Evolutionary conservation across 2,797 vertebrate species (phyloP), one percentile per base, ranked within the genome.

Genomic region (Cetoscarus ocellatus): DNA sequence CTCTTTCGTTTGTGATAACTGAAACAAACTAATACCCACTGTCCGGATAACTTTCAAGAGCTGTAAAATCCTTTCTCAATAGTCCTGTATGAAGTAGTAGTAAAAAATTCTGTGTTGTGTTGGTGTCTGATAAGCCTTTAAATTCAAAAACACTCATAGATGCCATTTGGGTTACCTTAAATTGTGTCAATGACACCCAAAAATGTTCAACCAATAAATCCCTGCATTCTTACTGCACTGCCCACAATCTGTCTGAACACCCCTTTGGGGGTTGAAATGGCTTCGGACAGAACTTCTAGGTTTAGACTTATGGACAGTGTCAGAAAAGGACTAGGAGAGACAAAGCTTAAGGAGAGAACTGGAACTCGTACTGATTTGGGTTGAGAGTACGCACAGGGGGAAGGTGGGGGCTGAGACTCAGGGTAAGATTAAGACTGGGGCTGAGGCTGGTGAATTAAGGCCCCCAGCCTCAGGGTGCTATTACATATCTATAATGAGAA

Each of bases 401-500:
- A 79, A 67, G 84, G 79, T 54, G 84, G 82, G 80, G 80, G 85
- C 86, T 87, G 86, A 82, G 79, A 74, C 76, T 76, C 68, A 82
- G 75, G 77, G 68, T 85, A 86, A 90, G 91, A 93, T 93, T 93
- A 92, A 90, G 90, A 90, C 84, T 81, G 75, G 70, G 86, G 80
- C 67, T 74, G 69, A 47, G 81, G 82, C 75, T 87, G 89, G 86
- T 89, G 89, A 90, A 93, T 92, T 91, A 92, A 89, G 87, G 82
- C 71, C 81, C 80, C 77, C 67, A 82, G 89, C 90, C 88, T 88
- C 83, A 9, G 91, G 88, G 80, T 85, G 84, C 90, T 91, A 91
- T 93, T 91, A 90, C 88, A 91, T 77, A 92, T 90, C 86, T 84
- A 91, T 92, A 93, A 92, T 92, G 90, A 92, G 91, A 92, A 92